phyloP scores from a whole-genome alignment of 2,888 invertebrate species.

The Geophilus truncorum region DNA sequence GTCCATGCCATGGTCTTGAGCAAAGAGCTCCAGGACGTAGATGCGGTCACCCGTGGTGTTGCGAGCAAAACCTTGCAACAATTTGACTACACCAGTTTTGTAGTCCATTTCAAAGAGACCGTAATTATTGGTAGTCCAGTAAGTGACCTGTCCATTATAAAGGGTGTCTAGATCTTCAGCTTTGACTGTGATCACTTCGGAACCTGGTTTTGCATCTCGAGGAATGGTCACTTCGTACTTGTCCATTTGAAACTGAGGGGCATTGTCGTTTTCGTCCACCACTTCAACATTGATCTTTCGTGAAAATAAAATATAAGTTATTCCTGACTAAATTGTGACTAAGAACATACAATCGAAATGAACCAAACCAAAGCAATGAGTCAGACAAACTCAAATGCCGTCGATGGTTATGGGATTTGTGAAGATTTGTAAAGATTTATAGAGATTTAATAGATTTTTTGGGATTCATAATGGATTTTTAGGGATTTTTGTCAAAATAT shows the following conservation, averaged over 20 bases:
- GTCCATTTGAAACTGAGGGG: conserved; percentile 42
- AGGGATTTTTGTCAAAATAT: no score
- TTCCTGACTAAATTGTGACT: no score
- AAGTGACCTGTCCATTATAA: conserved; percentile 43
- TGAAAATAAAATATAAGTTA: no score
- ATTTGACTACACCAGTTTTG: conserved; percentile 41
- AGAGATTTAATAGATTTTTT: no score
- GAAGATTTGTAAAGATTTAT: no score
- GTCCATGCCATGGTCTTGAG: conserved; percentile 42
- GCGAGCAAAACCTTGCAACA: conserved; percentile 35
- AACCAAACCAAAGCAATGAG: no score
- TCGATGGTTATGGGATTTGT: no score
- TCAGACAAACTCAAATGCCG: no score
- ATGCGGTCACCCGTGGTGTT: conserved; percentile 38
- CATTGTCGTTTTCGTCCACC: conserved; percentile 43
- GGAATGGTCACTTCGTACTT: conserved; percentile 42
- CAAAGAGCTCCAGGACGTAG: conserved; percentile 43
- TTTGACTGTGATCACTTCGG: conserved; percentile 41
- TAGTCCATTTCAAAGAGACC: conserved; percentile 43
- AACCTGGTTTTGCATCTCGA: conserved; percentile 41
- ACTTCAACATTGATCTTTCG: conserved; percentile 38
- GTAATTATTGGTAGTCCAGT: conserved; percentile 44
- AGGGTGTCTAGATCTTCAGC: conserved; percentile 43
- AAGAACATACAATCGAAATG: no score
- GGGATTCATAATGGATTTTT: no score